Percentiles rank a stretch among this genome's conserved stretches.
These are phyloP conservation scores for Potamarius usumacintae DNA, from an alignment of 2,113 vertebrate genomes.

Conservation along the genomic window DNA sequence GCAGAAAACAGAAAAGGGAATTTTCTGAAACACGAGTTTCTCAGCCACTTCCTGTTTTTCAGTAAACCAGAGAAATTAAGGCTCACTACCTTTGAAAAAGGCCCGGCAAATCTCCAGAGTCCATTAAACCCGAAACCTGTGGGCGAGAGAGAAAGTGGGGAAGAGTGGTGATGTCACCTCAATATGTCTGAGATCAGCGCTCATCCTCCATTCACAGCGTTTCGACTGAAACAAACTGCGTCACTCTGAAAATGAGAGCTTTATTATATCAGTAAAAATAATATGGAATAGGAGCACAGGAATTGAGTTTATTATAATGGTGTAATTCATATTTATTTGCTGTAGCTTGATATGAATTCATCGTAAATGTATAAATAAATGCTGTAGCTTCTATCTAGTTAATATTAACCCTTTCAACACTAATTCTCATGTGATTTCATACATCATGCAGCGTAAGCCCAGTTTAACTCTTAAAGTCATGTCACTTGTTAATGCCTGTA, in stretches of 20 bases:
- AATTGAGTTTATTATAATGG: neutral
- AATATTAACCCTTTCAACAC: neutral
- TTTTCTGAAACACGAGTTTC: neutral
- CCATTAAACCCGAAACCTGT: constrained; percentile 98
- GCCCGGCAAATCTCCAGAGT: constrained; percentile 96
- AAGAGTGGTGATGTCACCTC: constrained; percentile 1
- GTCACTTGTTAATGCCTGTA: neutral
- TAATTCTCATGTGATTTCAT: neutral
- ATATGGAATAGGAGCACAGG: neutral
- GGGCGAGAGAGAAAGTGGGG: constrained; percentile 43
- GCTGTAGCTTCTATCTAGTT: neutral
- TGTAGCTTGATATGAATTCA: neutral
- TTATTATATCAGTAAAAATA: neutral
- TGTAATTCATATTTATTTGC: neutral
- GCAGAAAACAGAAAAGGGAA: neutral
- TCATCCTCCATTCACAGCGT: neutral
- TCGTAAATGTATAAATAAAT: neutral
- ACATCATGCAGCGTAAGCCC: neutral
- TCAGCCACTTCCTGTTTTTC: constrained; percentile 22
- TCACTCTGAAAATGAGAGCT: neutral
- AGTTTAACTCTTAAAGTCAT: neutral
- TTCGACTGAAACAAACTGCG: neutral
- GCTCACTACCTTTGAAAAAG: constrained; percentile 92
- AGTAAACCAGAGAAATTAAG: constrained; percentile 52
- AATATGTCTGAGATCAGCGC: neutral